Conservation (phyloP, 2,113 vertebrate genomes). For the Rissa tridactyla region DNA sequence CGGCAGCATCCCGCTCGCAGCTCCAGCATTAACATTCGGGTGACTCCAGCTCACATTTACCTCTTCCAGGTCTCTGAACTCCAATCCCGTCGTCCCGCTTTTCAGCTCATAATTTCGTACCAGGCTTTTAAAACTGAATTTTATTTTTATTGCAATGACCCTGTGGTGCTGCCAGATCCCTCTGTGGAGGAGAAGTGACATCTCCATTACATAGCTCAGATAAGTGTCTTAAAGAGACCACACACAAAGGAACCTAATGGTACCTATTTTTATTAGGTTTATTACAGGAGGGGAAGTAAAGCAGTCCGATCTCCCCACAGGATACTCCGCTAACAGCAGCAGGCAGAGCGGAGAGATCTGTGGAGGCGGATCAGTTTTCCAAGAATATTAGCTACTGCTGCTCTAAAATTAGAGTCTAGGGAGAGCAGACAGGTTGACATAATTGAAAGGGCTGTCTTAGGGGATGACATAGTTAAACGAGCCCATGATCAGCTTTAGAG, state of each 20-base stretch:
- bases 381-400: slow-evolving; percentile 70
- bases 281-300: slow-evolving; percentile 63
- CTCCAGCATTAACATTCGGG: neutral
- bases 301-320: slow-evolving; percentile 57
- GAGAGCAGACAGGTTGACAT: slow-evolving; percentile 71
- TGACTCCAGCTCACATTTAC: neutral
- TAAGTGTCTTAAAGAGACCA: slow-evolving; percentile 66
- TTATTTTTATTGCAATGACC: slow-evolving; percentile 57
- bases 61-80: neutral
- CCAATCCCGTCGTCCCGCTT: neutral
- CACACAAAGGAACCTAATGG: slow-evolving; percentile 61
- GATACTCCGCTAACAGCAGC: slow-evolving; percentile 57
- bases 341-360: slow-evolving; percentile 60
- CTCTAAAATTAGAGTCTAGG: slow-evolving; percentile 72
- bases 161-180: neutral
- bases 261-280: slow-evolving; percentile 69
- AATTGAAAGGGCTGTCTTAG: slow-evolving; percentile 71
- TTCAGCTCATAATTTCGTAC: neutral
- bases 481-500: slow-evolving; percentile 65
- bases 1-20: neutral
- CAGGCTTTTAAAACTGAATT: slow-evolving; percentile 25
- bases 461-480: slow-evolving; percentile 71
- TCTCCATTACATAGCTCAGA: slow-evolving; percentile 64
- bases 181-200: slow-evolving; percentile 47
- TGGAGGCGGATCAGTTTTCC: slow-evolving; percentile 63